phyloP scores from a whole-genome alignment of 53 echinoderm and acorn worm species.

The Mesocentrotus franciscanus region DNA sequence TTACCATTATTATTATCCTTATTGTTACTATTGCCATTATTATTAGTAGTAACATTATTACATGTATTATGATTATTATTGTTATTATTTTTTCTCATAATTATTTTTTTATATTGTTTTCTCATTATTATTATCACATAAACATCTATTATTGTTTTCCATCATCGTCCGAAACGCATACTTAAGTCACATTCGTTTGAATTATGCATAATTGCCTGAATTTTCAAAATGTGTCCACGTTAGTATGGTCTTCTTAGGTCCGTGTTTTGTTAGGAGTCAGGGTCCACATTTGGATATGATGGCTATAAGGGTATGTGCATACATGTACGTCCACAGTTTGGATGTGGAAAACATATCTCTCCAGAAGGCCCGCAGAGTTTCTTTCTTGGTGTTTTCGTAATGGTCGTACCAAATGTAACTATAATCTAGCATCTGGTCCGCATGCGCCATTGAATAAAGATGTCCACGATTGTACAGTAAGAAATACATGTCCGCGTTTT shows the following conservation, averaged over 20 bases:
- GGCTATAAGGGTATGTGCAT: neutral
- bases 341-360: conserved; percentile 41
- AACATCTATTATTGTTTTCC: conserved; percentile 3
- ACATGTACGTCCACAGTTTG: conserved; percentile 40
- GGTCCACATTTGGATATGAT: neutral
- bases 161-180: neutral
- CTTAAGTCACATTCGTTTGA: neutral
- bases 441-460: conserved; percentile 58
- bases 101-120: neutral
- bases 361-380: conserved; percentile 60
- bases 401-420: conserved; percentile 52
- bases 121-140: neutral
- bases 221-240: conserved; percentile 11
- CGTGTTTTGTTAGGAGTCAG: no score
- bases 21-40: no score
- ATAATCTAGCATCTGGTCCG: conserved; percentile 47
- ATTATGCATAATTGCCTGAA: conserved; percentile 10
- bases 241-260: neutral
- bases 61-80: no score
- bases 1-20: neutral
- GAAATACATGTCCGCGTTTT: conserved; percentile 55
- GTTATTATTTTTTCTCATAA: no score
- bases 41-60: no score
- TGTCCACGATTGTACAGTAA: conserved; percentile 57
- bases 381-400: conserved; percentile 50